These are phyloP conservation scores for Peromyscus leucopus DNA, from an alignment of 2,113 vertebrate genomes.

Conservation along the genomic window DNA sequence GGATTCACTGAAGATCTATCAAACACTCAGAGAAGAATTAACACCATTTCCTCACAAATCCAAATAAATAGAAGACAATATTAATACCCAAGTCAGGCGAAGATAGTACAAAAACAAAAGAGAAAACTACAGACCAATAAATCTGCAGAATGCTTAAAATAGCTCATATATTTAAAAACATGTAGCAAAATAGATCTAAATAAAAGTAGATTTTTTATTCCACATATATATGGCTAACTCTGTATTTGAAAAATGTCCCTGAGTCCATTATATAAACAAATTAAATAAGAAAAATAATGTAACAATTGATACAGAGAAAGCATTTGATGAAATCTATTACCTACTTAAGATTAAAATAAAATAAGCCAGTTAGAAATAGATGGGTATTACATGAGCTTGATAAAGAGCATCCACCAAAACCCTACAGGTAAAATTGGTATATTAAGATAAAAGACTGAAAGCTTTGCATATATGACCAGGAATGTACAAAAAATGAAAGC, in stretches of 20 bases:
- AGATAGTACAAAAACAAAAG: neutral
- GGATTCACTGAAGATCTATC: neutral
- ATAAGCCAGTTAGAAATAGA: neutral
- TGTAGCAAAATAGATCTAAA: conserved; percentile 9
- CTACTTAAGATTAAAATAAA: neutral
- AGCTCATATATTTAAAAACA: conserved; percentile 20
- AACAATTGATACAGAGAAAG: conserved; percentile 24
- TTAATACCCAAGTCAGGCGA: neutral
- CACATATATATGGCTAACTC: neutral
- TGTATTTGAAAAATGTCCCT: neutral
- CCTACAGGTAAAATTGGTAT: neutral
- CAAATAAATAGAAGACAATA: neutral
- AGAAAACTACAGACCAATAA: neutral
- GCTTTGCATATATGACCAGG: neutral
- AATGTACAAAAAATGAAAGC: neutral
- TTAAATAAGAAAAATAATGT: conserved; percentile 24
- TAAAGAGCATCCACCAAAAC: conserved; percentile 13
- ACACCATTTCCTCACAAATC: neutral
- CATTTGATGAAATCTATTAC: conserved; percentile 22
- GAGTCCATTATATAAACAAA: neutral
- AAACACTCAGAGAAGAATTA: conserved; percentile 39
- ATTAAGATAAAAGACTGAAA: conserved; percentile 11
- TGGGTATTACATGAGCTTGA: neutral
- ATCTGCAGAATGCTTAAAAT: neutral
- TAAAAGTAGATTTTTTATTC: conserved; percentile 45